phyloP scores from a whole-genome alignment of 2,797 vertebrate genomes.

The Pipistrellus pipistrellus region DNA sequence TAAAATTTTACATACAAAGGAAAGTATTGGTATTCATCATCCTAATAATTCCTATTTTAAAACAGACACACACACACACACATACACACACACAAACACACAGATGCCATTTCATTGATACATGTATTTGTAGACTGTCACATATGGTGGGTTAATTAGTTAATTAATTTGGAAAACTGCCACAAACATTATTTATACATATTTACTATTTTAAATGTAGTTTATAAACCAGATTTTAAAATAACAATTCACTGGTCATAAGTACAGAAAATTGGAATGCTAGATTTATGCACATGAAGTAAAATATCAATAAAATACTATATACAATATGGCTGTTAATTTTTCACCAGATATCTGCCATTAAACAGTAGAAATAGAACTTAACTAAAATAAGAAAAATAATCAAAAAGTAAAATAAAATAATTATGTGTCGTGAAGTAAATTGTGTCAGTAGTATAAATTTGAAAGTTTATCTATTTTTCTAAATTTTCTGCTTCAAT shows the following conservation, averaged over 20 bases:
- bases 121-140: constrained; percentile 8
- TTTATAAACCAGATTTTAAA: constrained; percentile 19
- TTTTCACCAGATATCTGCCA: neutral
- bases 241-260: neutral
- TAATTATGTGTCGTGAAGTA: neutral
- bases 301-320: constrained; percentile 32
- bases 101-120: neutral
- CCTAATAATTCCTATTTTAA: neutral
- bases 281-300: neutral
- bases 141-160: constrained; percentile 58
- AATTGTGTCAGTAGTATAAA: neutral
- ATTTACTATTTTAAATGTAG: constrained; percentile 56
- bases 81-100: neutral
- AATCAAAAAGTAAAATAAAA: constrained; percentile 20
- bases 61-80: neutral
- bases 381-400: neutral
- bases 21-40: neutral
- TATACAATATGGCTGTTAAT: neutral
- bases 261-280: neutral
- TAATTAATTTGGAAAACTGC: constrained; percentile 67
- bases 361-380: neutral
- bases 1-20: constrained; percentile 23
- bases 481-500: neutral
- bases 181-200: constrained; percentile 60
- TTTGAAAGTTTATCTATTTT: neutral